These are phyloP conservation scores for Hipposideros larvatus DNA, from an alignment of 2,797 vertebrate species.

Conservation along the genomic window DNA sequence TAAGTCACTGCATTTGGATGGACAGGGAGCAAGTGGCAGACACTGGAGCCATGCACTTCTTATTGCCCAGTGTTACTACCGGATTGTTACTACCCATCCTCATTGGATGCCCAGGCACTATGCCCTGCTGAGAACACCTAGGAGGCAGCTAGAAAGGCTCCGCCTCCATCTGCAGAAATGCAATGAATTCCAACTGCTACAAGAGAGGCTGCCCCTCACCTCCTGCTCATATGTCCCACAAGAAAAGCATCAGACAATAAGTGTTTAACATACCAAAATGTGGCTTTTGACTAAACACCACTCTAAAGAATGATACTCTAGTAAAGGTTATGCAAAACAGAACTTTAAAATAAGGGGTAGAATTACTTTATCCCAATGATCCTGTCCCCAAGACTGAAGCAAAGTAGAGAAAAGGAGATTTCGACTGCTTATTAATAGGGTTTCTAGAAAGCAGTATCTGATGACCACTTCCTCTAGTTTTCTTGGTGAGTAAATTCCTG, in stretches of 20 bases:
- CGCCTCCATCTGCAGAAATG: not conserved
- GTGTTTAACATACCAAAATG: not conserved
- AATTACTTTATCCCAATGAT: not conserved
- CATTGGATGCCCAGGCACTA: not conserved
- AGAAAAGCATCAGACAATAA: not conserved
- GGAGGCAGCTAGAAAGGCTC: not conserved
- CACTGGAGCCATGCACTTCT: not conserved
- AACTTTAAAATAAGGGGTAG: not conserved
- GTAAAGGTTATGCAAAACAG: not conserved
- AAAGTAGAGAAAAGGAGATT: not conserved
- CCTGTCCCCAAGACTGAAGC: not conserved
- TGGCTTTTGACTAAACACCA: not conserved
- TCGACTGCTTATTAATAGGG: not conserved
- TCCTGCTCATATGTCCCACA: not conserved
- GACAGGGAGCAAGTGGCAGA: not conserved
- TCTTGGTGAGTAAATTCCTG: slow-evolving; percentile 16
- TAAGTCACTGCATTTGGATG: not conserved
- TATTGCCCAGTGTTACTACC: not conserved
- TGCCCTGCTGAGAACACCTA: too few relatives aligned
- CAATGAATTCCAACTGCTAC: not conserved
- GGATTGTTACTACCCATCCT: not conserved
- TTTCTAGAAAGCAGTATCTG: slow-evolving; percentile 72
- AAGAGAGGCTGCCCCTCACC: not conserved
- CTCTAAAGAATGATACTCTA: not conserved
- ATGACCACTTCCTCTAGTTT: slow-evolving; percentile 1